These are phyloP conservation scores for Apogon talboti DNA, from an alignment of 2,797 vertebrate genomes.

Conservation along the genomic window DNA sequence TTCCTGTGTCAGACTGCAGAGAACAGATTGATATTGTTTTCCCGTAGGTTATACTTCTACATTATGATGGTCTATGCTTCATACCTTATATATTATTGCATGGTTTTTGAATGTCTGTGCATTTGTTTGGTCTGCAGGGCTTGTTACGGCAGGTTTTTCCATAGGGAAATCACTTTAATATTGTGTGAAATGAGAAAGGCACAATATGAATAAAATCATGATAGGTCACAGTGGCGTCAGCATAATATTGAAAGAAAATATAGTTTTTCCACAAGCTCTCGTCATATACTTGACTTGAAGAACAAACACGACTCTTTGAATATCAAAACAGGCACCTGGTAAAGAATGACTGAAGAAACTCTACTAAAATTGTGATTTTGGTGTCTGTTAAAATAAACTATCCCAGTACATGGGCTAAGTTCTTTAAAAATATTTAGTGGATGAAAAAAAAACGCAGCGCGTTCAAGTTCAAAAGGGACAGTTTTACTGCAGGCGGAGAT, in stretches of 20 bases:
- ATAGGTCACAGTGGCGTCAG: background rate
- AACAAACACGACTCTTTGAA: background rate
- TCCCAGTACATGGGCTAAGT: too few relatives aligned
- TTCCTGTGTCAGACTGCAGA: conserved; percentile 4
- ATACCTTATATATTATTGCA: conserved; percentile 38
- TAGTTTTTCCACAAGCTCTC: background rate
- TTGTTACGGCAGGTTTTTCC: conserved; percentile 22
- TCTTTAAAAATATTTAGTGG: too few relatives aligned
- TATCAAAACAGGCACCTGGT: too few relatives aligned
- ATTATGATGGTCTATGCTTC: conserved; percentile 8
- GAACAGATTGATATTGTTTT: conserved; percentile 26
- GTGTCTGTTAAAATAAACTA: too few relatives aligned
- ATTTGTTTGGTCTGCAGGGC: conserved; percentile 16
- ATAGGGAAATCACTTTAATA: conserved; percentile 53
- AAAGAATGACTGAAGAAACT: too few relatives aligned
- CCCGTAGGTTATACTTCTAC: conserved; percentile 14
- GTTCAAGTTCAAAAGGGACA: conserved; percentile 26
- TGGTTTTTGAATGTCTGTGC: conserved; percentile 12
- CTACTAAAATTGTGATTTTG: too few relatives aligned
- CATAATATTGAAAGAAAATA: conserved; percentile 21
- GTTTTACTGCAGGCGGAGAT: conserved; percentile 30
- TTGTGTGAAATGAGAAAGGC: conserved; percentile 44
- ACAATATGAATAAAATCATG: conserved; percentile 37
- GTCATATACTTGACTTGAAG: background rate
- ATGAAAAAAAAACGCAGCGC: background rate